Evolutionary conservation across 1,140 invertebrate genomes (phyloP).

Genomic region (Brachystomella parvula): DNA sequence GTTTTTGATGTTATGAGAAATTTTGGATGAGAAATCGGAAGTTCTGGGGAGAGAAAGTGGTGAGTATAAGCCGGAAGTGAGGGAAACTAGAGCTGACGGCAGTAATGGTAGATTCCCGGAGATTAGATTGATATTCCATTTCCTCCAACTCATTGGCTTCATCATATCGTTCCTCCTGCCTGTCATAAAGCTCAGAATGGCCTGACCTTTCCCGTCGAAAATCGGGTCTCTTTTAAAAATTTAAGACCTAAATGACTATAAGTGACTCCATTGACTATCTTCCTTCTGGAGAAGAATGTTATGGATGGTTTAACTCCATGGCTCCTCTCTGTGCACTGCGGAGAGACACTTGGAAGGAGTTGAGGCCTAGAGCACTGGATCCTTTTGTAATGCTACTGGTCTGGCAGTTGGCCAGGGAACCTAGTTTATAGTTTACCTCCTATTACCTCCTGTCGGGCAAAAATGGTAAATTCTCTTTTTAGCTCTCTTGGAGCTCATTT

Average conservation of each 20-base stretch:
- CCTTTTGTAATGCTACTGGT: background rate
- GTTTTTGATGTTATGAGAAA: no score
- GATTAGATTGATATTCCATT: background rate
- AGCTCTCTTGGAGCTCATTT: no score
- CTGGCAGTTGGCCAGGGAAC: background rate
- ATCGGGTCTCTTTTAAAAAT: background rate
- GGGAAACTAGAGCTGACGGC: no score
- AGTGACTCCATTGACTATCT: background rate
- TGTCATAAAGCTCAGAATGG: no score
- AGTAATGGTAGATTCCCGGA: no score
- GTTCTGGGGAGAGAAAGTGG: no score
- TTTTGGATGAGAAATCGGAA: no score
- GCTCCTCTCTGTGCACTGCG: background rate
- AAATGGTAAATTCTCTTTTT: no score
- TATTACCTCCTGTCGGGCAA: conserved; percentile 7
- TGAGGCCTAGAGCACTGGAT: background rate
- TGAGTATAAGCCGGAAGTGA: no score
- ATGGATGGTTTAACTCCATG: background rate
- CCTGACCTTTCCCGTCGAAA: no score
- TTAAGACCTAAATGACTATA: background rate
- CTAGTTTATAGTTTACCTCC: conserved; percentile 7
- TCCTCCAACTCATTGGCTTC: background rate
- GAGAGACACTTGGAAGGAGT: background rate
- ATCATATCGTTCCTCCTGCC: background rate
- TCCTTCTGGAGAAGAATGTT: background rate